phyloP scores from a whole-genome alignment of 2,888 invertebrate genomes.

The Muscina levida region DNA sequence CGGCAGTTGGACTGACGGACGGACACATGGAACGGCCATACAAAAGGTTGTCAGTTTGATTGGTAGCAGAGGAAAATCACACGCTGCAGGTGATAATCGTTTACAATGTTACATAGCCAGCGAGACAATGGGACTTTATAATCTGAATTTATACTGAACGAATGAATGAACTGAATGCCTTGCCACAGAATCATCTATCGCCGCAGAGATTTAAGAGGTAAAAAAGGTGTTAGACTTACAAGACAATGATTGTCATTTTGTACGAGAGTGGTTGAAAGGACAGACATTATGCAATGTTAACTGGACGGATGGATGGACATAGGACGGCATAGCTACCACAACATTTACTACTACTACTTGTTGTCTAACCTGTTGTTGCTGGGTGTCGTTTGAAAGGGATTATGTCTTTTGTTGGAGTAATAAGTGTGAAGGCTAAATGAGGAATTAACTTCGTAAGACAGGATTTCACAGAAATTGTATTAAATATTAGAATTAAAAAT shows the following conservation, averaged over 20 bases:
- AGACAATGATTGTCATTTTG: conserved; percentile 13
- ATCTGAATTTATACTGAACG: not conserved
- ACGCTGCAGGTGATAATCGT: conserved; percentile 45
- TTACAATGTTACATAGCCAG: conserved; percentile 15
- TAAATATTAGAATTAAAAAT: too few species aligned
- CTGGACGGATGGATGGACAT: not conserved
- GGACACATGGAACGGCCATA: too few species aligned
- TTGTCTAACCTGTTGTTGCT: conserved; percentile 14
- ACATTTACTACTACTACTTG: not conserved
- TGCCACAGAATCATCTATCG: not conserved
- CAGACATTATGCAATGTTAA: not conserved
- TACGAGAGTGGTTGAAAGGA: not conserved
- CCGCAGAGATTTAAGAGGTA: not conserved
- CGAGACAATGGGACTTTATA: conserved; percentile 23
- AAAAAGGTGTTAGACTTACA: conserved; percentile 35
- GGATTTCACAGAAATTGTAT: too few species aligned
- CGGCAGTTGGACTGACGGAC: too few species aligned
- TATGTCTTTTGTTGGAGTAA: not conserved
- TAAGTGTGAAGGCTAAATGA: not conserved
- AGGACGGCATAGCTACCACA: too few species aligned
- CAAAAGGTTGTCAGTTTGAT: conserved; percentile 41
- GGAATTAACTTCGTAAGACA: too few species aligned
- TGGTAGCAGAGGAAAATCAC: conserved; percentile 44
- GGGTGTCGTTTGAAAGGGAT: conserved; percentile 2
- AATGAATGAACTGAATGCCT: not conserved